phyloP scores from a whole-genome alignment of 2,888 invertebrate species.

The Scaptomyza polygonia region DNA sequence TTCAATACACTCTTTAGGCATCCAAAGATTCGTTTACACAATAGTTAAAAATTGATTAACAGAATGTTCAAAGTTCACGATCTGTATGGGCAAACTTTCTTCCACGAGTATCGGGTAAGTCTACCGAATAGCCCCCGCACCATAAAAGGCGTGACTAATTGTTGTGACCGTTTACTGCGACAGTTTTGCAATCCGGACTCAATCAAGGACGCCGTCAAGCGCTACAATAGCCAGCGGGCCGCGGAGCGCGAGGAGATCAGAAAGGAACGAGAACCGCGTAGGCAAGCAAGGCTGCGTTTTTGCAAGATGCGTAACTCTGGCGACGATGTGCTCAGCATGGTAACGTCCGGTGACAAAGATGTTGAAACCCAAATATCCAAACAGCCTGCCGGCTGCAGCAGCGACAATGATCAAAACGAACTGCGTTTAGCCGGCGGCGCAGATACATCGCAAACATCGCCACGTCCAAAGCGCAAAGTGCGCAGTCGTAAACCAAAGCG shows the following conservation, averaged over 20 bases:
- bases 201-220: conserved; percentile 64
- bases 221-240: conserved; percentile 55
- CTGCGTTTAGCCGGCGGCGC: conserved; percentile 41
- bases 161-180: too few species aligned
- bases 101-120: conserved; percentile 50
- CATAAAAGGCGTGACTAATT: neutral
- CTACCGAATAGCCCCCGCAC: neutral
- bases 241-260: conserved; percentile 52
- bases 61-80: conserved; percentile 40
- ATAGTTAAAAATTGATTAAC: neutral
- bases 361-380: conserved; percentile 69
- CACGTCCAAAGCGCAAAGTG: conserved; percentile 1
- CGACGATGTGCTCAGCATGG: conserved; percentile 44
- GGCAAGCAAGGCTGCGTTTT: conserved; percentile 33
- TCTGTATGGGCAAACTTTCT: conserved; percentile 44
- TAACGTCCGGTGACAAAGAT: conserved; percentile 62
- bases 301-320: conserved; percentile 59
- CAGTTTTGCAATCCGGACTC: conserved; percentile 65
- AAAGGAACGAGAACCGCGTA: conserved; percentile 24
- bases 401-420: neutral
- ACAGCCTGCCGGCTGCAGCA: conserved; percentile 3
- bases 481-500: conserved; percentile 14
- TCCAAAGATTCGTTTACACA: neutral
- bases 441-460: neutral
- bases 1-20: neutral